Percentiles rank a stretch among this genome's conserved stretches.
phyloP scores from a whole-genome alignment of 2,113 vertebrate species.

The Kryptolebias marmoratus region DNA sequence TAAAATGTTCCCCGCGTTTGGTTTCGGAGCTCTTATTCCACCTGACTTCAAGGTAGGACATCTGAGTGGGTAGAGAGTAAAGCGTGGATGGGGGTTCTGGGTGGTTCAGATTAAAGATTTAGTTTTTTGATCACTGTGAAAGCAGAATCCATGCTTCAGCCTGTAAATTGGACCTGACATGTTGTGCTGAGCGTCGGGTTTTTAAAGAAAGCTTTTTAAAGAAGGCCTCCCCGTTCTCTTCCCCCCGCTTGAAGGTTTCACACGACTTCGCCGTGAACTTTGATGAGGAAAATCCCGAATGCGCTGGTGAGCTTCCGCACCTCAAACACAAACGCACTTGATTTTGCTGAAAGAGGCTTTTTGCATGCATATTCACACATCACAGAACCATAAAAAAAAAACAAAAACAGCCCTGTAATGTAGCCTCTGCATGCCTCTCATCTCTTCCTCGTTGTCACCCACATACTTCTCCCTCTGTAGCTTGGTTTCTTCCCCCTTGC shows the following conservation, averaged over 20 bases:
- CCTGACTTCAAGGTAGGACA: slow-evolving; percentile 94
- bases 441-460: slow-evolving; percentile 18
- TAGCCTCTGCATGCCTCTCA: slow-evolving; percentile 4
- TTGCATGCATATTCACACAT: slow-evolving; percentile 14
- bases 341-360: neutral
- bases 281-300: slow-evolving; percentile 98
- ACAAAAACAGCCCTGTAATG: slow-evolving; percentile 7
- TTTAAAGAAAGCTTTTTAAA: slow-evolving; percentile 9
- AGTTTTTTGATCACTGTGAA: slow-evolving; percentile 62
- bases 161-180: slow-evolving; percentile 42
- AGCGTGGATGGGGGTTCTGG: neutral
- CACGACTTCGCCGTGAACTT: slow-evolving; percentile 99
- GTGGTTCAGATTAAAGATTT: slow-evolving; percentile 32
- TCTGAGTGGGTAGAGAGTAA: neutral
- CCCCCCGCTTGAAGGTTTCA: slow-evolving; percentile 85
- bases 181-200: slow-evolving; percentile 27
- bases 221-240: neutral
- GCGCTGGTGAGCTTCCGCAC: slow-evolving; percentile 80
- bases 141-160: slow-evolving; percentile 46
- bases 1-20: slow-evolving; percentile 99
- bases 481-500: slow-evolving; percentile 17
- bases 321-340: neutral
- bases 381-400: slow-evolving; percentile 4
- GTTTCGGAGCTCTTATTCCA: slow-evolving; percentile 97
- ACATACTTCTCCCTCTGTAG: slow-evolving; percentile 39